Base-by-base conservation (phyloP, 1,140 invertebrate genomes). In the Coelopa frigida region DNA sequence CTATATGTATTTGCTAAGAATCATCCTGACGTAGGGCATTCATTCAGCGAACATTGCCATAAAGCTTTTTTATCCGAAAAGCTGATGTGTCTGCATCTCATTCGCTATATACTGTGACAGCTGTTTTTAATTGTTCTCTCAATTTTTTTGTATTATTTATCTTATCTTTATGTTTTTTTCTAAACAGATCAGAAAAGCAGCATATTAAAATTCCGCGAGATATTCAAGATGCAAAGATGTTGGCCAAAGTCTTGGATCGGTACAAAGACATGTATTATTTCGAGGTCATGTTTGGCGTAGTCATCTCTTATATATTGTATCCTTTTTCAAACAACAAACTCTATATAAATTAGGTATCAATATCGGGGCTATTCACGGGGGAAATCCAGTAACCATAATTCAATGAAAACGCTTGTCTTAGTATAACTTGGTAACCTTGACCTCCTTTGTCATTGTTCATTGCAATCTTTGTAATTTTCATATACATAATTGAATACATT, bases 281-380 rank as follows among this genome's bases (percentile, higher is more conserved):
- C 59, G 82, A 93, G 80, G 95, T 99, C 40, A 74, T 98, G 55
- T 74, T 79, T 38, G 92, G 87, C 56, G 83, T 96, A 49, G 88
- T 94, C 61, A 73, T 91, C 44, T 84, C 85, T n/a, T 99, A 97
- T 71, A 89, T 98, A 72, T 97, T 98, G 92, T 97, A 95, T 93
- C 89, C 89, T 93, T 92, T 87, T 68, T 29, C 36, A 50, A 36
- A 23, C n/a, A 45, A 44, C 15, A 27, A 11, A 35, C 23, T 4
- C 7, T 14, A 6, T 21, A 11, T 21, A 36, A 35, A 18, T 35
- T 35, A 14, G 2, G 32, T 36, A 18, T n/a, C n/a, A n/a, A n/a
- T n/a, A n/a, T n/a, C n/a, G n/a, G n/a, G n/a, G n/a, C n/a, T n/a
- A n/a, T n/a, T n/a, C n/a, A n/a, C n/a, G n/a, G n/a, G n/a, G n/a